Evolutionary conservation across 2,113 vertebrate genomes (phyloP).

Genomic region (Lathamus discolor): DNA sequence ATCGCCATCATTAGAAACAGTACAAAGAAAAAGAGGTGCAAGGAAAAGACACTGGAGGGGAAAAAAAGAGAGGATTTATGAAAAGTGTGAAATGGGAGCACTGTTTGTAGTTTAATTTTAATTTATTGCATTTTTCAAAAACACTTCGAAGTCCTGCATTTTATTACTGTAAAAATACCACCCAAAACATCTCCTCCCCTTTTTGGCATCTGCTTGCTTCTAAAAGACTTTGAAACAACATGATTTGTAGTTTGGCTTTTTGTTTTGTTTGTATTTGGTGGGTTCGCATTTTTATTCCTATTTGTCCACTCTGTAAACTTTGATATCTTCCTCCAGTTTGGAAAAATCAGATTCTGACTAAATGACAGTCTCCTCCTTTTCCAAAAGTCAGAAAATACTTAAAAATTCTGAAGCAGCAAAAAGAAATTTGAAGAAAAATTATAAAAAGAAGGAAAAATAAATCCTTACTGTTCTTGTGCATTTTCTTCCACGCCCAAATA

Average conservation of each 20-base stretch:
- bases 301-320: neutral
- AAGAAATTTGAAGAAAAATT: neutral
- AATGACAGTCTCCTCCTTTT: neutral
- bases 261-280: neutral
- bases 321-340: neutral
- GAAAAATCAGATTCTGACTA: neutral
- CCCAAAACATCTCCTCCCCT: fast-evolving
- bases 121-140: neutral
- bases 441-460: neutral
- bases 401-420: neutral
- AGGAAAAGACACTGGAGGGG: neutral
- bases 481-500: neutral
- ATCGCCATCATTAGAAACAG: neutral
- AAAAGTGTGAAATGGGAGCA: neutral
- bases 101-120: neutral
- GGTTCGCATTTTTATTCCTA: neutral
- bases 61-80: neutral
- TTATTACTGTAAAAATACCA: neutral
- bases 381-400: neutral
- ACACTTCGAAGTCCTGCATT: neutral
- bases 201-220: neutral
- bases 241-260: neutral
- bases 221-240: neutral
- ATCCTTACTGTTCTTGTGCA: neutral
- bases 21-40: neutral